These are phyloP conservation scores for Verasper variegatus DNA, from an alignment of 2,113 vertebrate species.

Conservation along the genomic window DNA sequence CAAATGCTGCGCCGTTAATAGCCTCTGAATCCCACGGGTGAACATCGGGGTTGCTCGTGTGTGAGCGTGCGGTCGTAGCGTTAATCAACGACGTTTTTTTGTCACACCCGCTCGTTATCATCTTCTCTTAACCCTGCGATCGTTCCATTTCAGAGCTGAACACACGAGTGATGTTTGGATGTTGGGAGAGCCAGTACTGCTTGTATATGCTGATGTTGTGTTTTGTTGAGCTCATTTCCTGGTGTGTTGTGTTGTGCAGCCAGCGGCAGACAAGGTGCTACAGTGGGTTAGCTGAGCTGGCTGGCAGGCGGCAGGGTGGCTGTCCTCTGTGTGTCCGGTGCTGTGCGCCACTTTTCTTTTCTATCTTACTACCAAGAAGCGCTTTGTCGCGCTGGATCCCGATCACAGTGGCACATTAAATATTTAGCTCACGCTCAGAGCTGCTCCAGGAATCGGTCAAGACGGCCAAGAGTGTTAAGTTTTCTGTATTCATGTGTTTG, in stretches of 20 bases:
- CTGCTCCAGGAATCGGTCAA: no score
- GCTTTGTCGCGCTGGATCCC: no score
- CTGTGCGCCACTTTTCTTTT: no score
- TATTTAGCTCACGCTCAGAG: no score
- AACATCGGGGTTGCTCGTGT: constrained; percentile 4
- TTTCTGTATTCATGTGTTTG: background rate
- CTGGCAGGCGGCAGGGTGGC: no score
- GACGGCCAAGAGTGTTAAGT: no score
- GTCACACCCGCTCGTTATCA: constrained; percentile 5
- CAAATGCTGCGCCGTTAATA: constrained; percentile 58
- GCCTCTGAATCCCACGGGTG: constrained; percentile 44
- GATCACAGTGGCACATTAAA: no score
- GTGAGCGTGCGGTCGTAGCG: constrained; percentile 16
- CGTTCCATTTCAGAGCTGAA: constrained; percentile 5
- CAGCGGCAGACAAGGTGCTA: no score
- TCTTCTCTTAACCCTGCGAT: constrained; percentile 9
- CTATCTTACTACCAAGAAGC: no score
- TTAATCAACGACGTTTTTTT: constrained; percentile 15
- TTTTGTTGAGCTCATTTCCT: background rate
- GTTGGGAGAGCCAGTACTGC: background rate
- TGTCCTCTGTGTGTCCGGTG: no score
- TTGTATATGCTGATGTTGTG: constrained; percentile 5
- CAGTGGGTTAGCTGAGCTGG: no score
- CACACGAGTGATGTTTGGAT: background rate
- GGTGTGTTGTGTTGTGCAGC: no score